Evolutionary conservation across 2,888 invertebrate species (phyloP).

Genomic region (Dioctria linearis): DNA sequence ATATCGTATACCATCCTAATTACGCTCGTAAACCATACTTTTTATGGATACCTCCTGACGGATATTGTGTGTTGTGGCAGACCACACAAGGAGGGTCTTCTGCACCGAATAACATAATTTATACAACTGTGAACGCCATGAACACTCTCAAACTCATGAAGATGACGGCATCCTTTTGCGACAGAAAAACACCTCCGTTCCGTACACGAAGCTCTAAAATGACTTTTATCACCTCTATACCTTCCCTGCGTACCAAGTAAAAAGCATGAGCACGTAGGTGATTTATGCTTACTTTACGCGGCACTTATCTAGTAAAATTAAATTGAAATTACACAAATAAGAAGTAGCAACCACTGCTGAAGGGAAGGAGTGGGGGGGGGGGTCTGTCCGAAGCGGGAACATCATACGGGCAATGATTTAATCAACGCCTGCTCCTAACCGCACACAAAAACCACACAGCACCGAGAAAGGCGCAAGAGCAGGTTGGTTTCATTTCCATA

Average conservation of each 20-base stretch:
- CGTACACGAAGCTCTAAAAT: slow-evolving; percentile 12
- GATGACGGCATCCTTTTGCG: slow-evolving; percentile 32
- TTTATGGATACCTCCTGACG: slow-evolving; percentile 29
- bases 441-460: slow-evolving; percentile 39
- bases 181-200: background rate
- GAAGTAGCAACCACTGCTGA: background rate
- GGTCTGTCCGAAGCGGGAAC: background rate
- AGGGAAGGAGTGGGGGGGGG: slow-evolving; percentile 20
- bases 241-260: background rate
- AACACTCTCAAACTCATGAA: slow-evolving; percentile 1
- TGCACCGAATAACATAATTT: slow-evolving; percentile 24
- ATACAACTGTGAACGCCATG: background rate
- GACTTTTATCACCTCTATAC: slow-evolving; percentile 16
- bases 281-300: slow-evolving; percentile 6
- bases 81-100: slow-evolving; percentile 30
- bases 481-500: slow-evolving; percentile 16
- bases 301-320: slow-evolving; percentile 7
- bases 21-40: slow-evolving; percentile 40
- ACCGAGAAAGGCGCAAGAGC: slow-evolving; percentile 18
- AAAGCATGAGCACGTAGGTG: background rate
- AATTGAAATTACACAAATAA: background rate
- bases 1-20: slow-evolving; percentile 34
- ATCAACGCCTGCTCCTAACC: slow-evolving; percentile 35
- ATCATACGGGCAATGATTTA: slow-evolving; percentile 41
- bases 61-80: slow-evolving; percentile 8